Evolutionary conservation across 2,113 vertebrate genomes (phyloP), one percentile per base, ranked within the genome.

Genomic region (Lichenostomus cassidix): DNA sequence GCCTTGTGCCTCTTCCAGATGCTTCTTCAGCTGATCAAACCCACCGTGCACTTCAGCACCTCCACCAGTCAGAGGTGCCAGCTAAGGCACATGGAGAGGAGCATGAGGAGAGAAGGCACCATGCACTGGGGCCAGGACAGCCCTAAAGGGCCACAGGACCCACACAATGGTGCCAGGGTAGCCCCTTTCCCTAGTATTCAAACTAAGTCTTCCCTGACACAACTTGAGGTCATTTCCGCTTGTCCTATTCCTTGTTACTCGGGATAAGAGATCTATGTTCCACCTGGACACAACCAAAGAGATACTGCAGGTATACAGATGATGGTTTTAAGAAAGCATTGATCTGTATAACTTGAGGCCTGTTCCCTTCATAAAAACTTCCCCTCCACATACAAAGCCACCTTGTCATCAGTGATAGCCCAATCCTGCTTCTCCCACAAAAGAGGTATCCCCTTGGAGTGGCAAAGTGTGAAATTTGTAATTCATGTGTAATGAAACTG

Each of bases 41-140:
- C 35, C 17, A 5, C 31, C 10, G 1, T 24, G 9, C 5, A 5
- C 27, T 81, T 44, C 35, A 33, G 35, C 19, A 21, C 7, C 29
- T 33, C 10, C 22, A 13, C 31, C 19, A 4, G 5, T 23, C 31
- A 37, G 35, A 63, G 29, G 15, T 25, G 33, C 7, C 21, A 35
- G 28, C 21, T 28, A 41, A 11, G n/a, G 27, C 23, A 16, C 2
- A 7, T 4, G 19, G 8, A 37, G 31, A 65, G n/a, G 17, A 27
- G 2, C 2, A 1, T 12, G 12, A 31, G 42, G 28, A 67, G 17
- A 49, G 31, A 35, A 29, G 7, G 27, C 10, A 41, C 8, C 2
- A 8, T 10, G 17, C 0, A 1, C 8, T 16, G 35, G 6, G 24
- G 9, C n/a, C 4, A 29, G 19, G 15, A 27, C 20, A 63, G 11